These are phyloP conservation scores for Mythimna lalbum DNA, from an alignment of 2,888 invertebrate genomes.

Conservation along the genomic window DNA sequence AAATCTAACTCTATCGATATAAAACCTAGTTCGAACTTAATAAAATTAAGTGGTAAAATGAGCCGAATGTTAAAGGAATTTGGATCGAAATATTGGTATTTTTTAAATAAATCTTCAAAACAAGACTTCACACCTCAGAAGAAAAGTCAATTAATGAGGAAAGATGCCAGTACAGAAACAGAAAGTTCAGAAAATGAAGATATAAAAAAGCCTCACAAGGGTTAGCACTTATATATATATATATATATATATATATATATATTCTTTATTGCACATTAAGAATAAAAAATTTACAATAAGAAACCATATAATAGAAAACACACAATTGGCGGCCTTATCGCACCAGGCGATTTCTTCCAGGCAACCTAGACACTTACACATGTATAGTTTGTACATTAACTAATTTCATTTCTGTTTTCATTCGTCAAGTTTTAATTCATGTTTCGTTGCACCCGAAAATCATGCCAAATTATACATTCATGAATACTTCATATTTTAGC, in stretches of 20 bases:
- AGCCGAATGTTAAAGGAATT: constrained; percentile 9
- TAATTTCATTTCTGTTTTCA: neutral
- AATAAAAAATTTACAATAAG: too few relatives aligned
- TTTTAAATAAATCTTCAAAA: constrained; percentile 27
- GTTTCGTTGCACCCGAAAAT: too few relatives aligned
- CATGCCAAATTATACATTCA: neutral
- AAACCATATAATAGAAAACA: too few relatives aligned
- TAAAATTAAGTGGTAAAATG: constrained; percentile 28
- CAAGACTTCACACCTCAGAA: neutral
- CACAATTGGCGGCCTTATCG: too few relatives aligned
- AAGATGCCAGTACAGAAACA: constrained; percentile 16
- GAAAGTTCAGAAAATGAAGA: constrained; percentile 8
- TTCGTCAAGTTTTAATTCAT: neutral
- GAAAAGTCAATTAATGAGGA: neutral
- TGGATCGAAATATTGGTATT: constrained; percentile 25
- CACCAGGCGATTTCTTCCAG: too few relatives aligned
- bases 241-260: too few relatives aligned
- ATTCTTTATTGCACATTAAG: too few relatives aligned
- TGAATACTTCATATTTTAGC: neutral
- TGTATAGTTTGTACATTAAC: neutral
- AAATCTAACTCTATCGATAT: neutral
- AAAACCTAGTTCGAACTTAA: constrained; percentile 9
- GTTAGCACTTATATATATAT: too few relatives aligned
- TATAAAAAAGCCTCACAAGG: constrained; percentile 15
- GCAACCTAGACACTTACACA: too few relatives aligned